Evolutionary conservation across 1,140 invertebrate species (phyloP), one percentile per base, ranked within the genome.

Genomic region (Cyclina sinensis): DNA sequence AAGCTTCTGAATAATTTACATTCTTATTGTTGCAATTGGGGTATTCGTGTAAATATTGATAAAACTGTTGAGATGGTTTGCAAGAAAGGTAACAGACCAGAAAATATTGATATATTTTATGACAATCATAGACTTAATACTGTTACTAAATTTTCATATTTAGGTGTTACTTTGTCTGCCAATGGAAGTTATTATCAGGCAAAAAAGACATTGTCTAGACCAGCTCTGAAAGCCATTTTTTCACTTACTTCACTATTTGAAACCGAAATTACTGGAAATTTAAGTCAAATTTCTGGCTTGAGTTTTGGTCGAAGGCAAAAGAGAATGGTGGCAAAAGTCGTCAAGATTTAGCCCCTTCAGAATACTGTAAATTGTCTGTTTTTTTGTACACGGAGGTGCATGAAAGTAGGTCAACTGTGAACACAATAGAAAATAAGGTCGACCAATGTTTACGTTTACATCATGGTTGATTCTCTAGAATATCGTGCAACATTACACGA

Each of bases 1-100:
- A n/a, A n/a, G n/a, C n/a, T n/a, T n/a, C n/a, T n/a, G n/a, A n/a
- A n/a, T n/a, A n/a, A n/a, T n/a, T n/a, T n/a, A n/a, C n/a, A n/a
- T n/a, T n/a, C n/a, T n/a, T n/a, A n/a, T n/a, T n/a, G n/a, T 14
- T 21, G 21, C 51, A 57, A 57, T 57, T 57, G 51, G 51, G 51
- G 51, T 57, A 57, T 57, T 14, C 16, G 9, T 14, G 59, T 30
- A 30, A 65, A 65, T 18, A 65, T 18, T 65, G 59, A 65, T 35
- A 35, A 65, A 35, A 65, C 59, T 12, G 59, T 65, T 65, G 32
- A 5, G 7, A 30, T 57, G 37, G 27, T 85, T 51, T 73, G 4
- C 43, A 57, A 57, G 35, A 85, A 85, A 27, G 83, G 68, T 37
- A 74, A 30, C 57, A 85, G 21, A 5, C 27, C 5, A n/a, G 21